Evolutionary conservation across 1,140 invertebrate species (phyloP), one percentile per base, ranked within the genome.

Genomic region (Sycobia sp.): DNA sequence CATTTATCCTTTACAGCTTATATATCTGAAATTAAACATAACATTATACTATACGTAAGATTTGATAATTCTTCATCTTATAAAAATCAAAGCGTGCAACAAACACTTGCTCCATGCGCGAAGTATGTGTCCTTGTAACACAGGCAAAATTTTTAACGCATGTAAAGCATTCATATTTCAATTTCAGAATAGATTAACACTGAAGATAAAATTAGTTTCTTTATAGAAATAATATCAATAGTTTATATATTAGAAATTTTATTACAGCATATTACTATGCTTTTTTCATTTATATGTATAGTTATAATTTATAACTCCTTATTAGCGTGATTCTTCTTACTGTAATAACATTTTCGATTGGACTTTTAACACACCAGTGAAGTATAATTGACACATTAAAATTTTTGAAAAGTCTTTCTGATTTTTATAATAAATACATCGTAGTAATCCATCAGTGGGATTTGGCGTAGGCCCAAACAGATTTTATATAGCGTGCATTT

Each of bases 361-460:
- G 54, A 64, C 54, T 51, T 62, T 7, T n/a, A 39, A 62, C 32
- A 56, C 61, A 56, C 34, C 41, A 29, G 49, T 65, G 55, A 39
- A 38, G 55, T 53, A 59, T 65, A 65, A 65, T 65, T 65, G 62
- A 65, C 62, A 58, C 47, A 59, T 65, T 65, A 46, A 65, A 65
- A 54, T 38, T 41, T 44, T 65, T 18, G 47, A 58, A 32, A 62
- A 59, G 53, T 56, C 51, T 62, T 53, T 62, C 56, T 62, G 11
- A 4, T 7, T 47, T 29, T 34, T 46, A 46, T 20, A 27, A 53
- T 54, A n/a, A 36, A n/a, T 54, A 62, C 25, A n/a, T n/a, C n/a
- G 38, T 61, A 10, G 11, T 38, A 61, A 63, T 55, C 41, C 51
- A 16, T 16, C 0, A 20, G 8, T 16, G 60, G 10, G 41, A 49